Evolutionary conservation across 2,113 vertebrate species (phyloP), one percentile per base, ranked within the genome.

Genomic region (Nycticorax nycticorax): DNA sequence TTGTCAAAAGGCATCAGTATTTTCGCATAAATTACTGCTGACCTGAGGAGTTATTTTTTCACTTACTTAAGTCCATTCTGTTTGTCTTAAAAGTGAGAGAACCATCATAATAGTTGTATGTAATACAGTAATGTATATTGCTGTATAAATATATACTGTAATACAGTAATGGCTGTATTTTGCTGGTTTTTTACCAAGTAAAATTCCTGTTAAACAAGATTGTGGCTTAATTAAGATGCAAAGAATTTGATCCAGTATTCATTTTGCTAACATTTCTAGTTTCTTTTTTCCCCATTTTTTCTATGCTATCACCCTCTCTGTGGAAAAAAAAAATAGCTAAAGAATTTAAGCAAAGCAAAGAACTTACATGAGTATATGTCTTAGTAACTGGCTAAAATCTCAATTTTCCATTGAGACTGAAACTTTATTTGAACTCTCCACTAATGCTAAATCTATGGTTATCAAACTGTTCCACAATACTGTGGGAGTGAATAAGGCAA

Each of bases 361-460:
- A 35, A 43, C 24, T 93, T 88, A 56, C 2, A 64, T 43, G 24
- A 78, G 37, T 53, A 4, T 77, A 33, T 84, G 47, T 67, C 60
- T 62, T 47, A 64, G 33, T 62, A 88, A 75, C 22, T 8, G 7
- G 16, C n/a, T 79, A 83, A 84, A 68, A 83, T 2, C 47, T 89
- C 78, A 53, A 37, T n/a, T 97, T 96, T 95, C 84, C 52, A 39
- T 66, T 96, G 55, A 91, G 77, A 85, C 69, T 72, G 75, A 96
- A 96, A 88, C 82, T 83, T 60, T 72, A 60, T 92, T 84, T 97
- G 78, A 96, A 93, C 76, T 95, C 30, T 53, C 32, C 53, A 43
- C 53, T 95, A 59, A 71, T 32, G 79, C 63, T 92, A 89, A 89
- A 96, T 77, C 76, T 63, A 35, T 73, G 77, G 77, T 89, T 97